These are phyloP conservation scores for Drosophila funebris DNA, from an alignment of 1,140 invertebrate species.

Conservation along the genomic window DNA sequence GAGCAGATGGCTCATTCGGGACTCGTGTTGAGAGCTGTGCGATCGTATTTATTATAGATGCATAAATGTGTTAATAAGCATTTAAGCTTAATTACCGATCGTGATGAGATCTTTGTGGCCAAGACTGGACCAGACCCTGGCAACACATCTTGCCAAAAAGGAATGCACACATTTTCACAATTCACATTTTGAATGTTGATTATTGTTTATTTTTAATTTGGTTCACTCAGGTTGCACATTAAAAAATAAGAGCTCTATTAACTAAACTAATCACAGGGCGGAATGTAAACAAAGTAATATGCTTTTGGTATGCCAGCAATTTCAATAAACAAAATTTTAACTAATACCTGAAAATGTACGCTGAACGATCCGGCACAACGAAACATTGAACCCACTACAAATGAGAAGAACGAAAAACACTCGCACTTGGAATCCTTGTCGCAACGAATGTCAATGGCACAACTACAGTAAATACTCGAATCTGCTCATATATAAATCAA, in stretches of 20 bases:
- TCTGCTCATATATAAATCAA: neutral
- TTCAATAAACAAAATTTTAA: conserved; percentile 21
- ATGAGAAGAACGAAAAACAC: neutral
- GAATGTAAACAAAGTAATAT: conserved; percentile 64
- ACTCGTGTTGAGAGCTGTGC: conserved; percentile 7
- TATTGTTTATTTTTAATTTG: conserved; percentile 74
- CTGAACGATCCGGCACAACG: neutral
- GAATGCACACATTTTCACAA: conserved; percentile 7
- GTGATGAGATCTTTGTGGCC: conserved; percentile 16
- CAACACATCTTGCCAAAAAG: conserved; percentile 15
- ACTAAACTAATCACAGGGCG: conserved; percentile 52
- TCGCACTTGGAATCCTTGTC: conserved; percentile 14
- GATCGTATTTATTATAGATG: conserved; percentile 31
- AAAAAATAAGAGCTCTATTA: conserved; percentile 61
- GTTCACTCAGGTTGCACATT: conserved; percentile 73
- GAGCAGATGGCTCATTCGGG: conserved; percentile 58
- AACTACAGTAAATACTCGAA: neutral
- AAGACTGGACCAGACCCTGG: neutral
- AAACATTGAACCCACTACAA: too few relatives aligned
- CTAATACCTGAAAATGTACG: neutral
- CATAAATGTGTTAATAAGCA: conserved; percentile 46
- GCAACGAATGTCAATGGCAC: conserved; percentile 20
- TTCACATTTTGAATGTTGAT: conserved; percentile 8
- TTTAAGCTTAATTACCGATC: conserved; percentile 41
- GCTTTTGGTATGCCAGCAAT: conserved; percentile 46